A percentile compares a stretch with the other conserved stretches of the same genome.
Conservation (phyloP, 2,888 invertebrate species). For the Eupithecia pulchellata region DNA sequence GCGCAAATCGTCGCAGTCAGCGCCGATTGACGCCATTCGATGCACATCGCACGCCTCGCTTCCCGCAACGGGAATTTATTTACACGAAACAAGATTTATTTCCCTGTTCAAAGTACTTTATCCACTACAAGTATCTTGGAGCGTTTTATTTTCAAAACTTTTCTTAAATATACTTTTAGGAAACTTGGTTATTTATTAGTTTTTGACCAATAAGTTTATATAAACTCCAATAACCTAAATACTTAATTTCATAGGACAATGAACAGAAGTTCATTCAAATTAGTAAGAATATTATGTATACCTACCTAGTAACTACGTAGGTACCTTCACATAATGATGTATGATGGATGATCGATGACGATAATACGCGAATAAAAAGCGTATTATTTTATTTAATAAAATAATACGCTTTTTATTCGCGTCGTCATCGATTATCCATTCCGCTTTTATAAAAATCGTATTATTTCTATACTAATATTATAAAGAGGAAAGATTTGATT, state of each 20-base stretch:
- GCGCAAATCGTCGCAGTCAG: constrained; percentile 46
- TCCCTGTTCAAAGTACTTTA: constrained; percentile 29
- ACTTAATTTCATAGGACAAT: background rate
- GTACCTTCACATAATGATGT: background rate
- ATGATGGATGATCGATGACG: too few species aligned
- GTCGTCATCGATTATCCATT: too few species aligned
- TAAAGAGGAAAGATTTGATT: too few species aligned
- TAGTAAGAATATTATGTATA: background rate
- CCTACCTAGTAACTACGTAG: background rate
- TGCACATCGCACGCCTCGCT: constrained; percentile 46
- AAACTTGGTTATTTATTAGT: background rate
- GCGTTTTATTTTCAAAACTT: constrained; percentile 10
- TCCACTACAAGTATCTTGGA: constrained; percentile 10
- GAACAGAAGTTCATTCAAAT: background rate
- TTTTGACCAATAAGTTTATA: background rate
- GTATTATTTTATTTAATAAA: too few species aligned
- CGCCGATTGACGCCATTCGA: constrained; percentile 43
- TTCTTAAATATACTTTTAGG: background rate
- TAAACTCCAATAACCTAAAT: background rate
- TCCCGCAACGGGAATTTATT: constrained; percentile 46
- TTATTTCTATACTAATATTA: too few species aligned
- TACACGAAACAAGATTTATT: constrained; percentile 50
- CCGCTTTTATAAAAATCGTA: too few species aligned
- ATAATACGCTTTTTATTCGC: too few species aligned
- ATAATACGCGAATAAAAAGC: too few species aligned